Conservation (phyloP, 2,888 invertebrate genomes). For the Gari tellinella region DNA sequence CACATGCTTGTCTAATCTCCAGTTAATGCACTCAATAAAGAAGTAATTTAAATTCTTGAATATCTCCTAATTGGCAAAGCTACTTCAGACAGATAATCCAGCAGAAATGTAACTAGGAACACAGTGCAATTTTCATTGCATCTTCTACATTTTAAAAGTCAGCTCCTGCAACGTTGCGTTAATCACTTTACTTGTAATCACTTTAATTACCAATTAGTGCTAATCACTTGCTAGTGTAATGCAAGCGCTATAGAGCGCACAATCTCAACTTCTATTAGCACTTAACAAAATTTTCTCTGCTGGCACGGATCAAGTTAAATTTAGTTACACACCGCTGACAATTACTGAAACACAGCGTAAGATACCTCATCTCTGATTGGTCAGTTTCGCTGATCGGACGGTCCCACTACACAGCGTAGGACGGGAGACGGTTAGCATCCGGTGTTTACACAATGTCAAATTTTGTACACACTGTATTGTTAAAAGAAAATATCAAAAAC, state of each 20-base stretch:
- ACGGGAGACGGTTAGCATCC: slow-evolving; percentile 24
- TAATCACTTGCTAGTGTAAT: slow-evolving; percentile 45
- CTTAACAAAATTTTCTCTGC: slow-evolving; percentile 52
- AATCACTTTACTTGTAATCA: slow-evolving; percentile 10
- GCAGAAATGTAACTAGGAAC: too few species aligned
- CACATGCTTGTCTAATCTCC: too few species aligned
- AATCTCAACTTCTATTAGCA: slow-evolving; percentile 37
- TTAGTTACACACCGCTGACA: slow-evolving; percentile 57
- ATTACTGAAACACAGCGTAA: slow-evolving; percentile 53
- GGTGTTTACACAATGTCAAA: slow-evolving; percentile 8
- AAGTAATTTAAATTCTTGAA: slow-evolving; percentile 1
- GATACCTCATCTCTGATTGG: slow-evolving; percentile 49
- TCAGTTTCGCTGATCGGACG: slow-evolving; percentile 44
- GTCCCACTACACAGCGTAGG: slow-evolving; percentile 54
- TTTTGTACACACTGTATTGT: too few species aligned
- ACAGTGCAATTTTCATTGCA: too few species aligned
- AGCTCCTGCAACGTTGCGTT: background rate
- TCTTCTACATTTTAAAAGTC: background rate
- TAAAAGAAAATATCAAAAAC: slow-evolving; percentile 21
- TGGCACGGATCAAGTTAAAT: slow-evolving; percentile 55
- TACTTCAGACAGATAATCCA: too few species aligned
- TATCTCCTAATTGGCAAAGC: background rate
- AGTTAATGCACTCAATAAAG: too few species aligned
- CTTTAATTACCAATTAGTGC: slow-evolving; percentile 56
- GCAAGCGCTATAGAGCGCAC: slow-evolving; percentile 17